Conservation (phyloP, 2,888 invertebrate species). For the Cephus nigrinus region DNA sequence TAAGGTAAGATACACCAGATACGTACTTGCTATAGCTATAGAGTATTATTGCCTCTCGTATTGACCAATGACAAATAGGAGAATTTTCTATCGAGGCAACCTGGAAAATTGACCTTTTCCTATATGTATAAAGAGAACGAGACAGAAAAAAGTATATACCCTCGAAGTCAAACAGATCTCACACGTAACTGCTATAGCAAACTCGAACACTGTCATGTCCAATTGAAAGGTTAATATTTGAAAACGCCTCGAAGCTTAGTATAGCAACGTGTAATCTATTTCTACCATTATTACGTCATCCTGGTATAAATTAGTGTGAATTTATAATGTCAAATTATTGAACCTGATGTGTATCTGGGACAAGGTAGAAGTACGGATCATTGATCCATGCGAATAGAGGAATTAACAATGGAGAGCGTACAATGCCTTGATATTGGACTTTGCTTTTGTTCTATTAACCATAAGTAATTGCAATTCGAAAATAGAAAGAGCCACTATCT, state of each 20-base stretch:
- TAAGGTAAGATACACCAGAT: constrained; percentile 69
- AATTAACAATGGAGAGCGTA: too few relatives aligned
- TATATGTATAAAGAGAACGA: neutral
- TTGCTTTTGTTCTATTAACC: too few relatives aligned
- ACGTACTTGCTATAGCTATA: neutral
- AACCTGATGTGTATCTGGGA: too few relatives aligned
- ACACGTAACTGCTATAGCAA: neutral
- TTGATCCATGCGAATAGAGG: too few relatives aligned
- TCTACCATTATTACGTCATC: neutral
- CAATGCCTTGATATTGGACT: too few relatives aligned
- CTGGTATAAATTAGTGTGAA: neutral
- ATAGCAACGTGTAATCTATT: neutral
- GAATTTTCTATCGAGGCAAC: neutral
- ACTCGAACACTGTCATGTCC: neutral
- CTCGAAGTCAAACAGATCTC: neutral
- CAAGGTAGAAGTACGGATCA: too few relatives aligned
- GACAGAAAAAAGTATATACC: neutral
- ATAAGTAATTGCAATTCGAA: too few relatives aligned
- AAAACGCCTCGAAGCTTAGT: neutral
- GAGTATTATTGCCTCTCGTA: neutral
- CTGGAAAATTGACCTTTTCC: neutral
- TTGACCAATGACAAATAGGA: neutral
- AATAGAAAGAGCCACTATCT: too few relatives aligned
- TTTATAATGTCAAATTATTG: too few relatives aligned
- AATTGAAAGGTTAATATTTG: neutral